Conservation (phyloP, 2,888 invertebrate species). For the Epinotia brunnichana region DNA sequence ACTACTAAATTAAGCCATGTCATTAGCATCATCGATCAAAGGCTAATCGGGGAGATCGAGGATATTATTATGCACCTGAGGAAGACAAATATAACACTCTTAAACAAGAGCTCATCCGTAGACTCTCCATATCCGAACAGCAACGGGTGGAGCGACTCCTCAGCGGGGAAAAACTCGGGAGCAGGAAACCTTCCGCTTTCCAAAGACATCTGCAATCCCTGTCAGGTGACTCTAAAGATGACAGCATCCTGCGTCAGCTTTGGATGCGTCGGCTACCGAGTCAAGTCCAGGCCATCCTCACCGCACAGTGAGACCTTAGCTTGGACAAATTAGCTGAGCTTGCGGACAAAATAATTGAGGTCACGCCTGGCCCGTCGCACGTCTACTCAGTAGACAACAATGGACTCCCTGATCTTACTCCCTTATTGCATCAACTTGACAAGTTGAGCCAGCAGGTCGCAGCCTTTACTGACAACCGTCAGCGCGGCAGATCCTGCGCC, state of each 20-base stretch:
- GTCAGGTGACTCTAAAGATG: not conserved
- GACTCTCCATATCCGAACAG: not conserved
- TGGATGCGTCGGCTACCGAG: not conserved
- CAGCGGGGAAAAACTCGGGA: not conserved
- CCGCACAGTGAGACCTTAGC: not conserved
- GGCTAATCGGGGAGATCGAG: not conserved
- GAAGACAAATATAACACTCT: not conserved
- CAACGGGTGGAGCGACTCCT: not conserved
- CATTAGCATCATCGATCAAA: not conserved
- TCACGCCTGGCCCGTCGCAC: not conserved
- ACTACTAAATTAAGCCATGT: not conserved
- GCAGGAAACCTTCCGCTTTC: not conserved
- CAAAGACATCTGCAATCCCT: not conserved
- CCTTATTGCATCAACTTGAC: too few species aligned
- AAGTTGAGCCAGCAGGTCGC: too few species aligned
- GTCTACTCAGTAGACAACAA: not conserved
- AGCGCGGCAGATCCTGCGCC: too few species aligned
- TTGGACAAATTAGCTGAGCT: not conserved
- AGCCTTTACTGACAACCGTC: too few species aligned
- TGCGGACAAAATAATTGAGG: not conserved
- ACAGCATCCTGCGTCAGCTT: not conserved
- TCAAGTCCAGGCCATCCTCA: not conserved
- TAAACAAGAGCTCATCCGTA: not conserved
- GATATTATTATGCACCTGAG: not conserved
- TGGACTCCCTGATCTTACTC: too few species aligned